Percentiles rank a stretch among this genome's conserved stretches.
These are phyloP conservation scores for Penaeus japonicus DNA, from an alignment of 1,140 invertebrate genomes.

Conservation along the genomic window DNA sequence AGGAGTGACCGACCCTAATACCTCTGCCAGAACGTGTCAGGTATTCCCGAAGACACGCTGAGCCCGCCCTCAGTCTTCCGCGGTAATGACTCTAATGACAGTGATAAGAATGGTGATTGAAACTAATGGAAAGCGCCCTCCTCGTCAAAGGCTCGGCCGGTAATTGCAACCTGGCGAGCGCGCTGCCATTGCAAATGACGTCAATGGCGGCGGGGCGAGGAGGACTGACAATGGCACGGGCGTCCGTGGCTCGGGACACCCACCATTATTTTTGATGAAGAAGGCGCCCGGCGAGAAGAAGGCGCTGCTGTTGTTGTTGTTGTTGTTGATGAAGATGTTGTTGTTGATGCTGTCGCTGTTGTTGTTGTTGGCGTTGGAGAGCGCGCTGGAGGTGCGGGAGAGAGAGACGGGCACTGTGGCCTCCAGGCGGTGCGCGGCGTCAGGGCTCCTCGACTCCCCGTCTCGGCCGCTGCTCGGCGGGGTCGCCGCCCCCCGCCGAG, in stretches of 20 bases:
- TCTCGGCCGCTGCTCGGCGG: constrained; percentile 36
- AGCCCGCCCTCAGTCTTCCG: too few species aligned
- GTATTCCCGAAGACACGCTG: too few species aligned
- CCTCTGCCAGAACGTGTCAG: too few species aligned
- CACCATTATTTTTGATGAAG: constrained; percentile 25
- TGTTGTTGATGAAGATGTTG: constrained; percentile 29
- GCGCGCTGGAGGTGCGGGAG: constrained; percentile 57
- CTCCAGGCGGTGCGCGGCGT: neutral
- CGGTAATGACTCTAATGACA: neutral
- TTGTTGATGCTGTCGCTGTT: constrained; percentile 22
- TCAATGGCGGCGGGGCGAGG: too few species aligned
- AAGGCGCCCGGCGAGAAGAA: constrained; percentile 10
- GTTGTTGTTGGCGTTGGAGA: constrained; percentile 51
- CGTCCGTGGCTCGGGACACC: neutral
- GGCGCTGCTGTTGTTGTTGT: constrained; percentile 17
- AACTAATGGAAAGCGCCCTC: too few species aligned
- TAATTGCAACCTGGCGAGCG: too few species aligned
- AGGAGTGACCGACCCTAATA: too few species aligned
- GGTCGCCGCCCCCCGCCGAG: constrained; percentile 32
- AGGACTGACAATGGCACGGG: too few species aligned
- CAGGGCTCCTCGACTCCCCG: constrained; percentile 61
- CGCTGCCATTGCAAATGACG: too few species aligned
- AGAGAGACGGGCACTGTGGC: constrained; percentile 60
- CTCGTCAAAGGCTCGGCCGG: too few species aligned
- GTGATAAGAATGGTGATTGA: neutral